phyloP scores from a whole-genome alignment of 2,888 invertebrate genomes.

The Amphipoea oculea region DNA sequence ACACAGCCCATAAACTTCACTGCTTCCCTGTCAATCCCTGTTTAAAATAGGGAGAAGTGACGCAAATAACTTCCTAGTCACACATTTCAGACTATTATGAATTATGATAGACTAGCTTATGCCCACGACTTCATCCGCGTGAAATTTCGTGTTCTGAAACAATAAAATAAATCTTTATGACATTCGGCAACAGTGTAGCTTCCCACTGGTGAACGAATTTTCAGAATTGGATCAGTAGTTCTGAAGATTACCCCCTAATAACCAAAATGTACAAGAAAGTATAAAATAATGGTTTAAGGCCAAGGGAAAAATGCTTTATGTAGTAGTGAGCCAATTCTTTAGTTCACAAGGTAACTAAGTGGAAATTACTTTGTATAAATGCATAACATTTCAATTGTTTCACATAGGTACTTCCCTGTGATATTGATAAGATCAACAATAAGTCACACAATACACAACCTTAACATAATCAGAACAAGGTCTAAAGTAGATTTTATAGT shows the following conservation, averaged over 20 bases:
- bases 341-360: slow-evolving; percentile 20
- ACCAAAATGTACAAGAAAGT: background rate
- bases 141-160: background rate
- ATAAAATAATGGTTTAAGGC: background rate
- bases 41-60: background rate
- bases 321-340: background rate
- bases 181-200: too few species aligned
- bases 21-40: too few species aligned
- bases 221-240: too few species aligned
- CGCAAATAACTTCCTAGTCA: background rate
- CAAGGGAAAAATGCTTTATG: background rate
- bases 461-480: background rate
- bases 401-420: slow-evolving; percentile 28
- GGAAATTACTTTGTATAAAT: slow-evolving; percentile 35
- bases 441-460: slow-evolving; percentile 11
- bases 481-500: background rate
- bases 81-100: background rate
- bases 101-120: background rate
- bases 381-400: slow-evolving; percentile 44
- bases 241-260: background rate
- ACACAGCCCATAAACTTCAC: background rate
- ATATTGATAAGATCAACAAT: slow-evolving; percentile 29
- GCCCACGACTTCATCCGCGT: too few species aligned
- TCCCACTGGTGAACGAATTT: background rate
- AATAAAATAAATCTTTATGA: background rate